Conservation (phyloP, 1,140 invertebrate genomes). For the Lanistes nyassanus region DNA sequence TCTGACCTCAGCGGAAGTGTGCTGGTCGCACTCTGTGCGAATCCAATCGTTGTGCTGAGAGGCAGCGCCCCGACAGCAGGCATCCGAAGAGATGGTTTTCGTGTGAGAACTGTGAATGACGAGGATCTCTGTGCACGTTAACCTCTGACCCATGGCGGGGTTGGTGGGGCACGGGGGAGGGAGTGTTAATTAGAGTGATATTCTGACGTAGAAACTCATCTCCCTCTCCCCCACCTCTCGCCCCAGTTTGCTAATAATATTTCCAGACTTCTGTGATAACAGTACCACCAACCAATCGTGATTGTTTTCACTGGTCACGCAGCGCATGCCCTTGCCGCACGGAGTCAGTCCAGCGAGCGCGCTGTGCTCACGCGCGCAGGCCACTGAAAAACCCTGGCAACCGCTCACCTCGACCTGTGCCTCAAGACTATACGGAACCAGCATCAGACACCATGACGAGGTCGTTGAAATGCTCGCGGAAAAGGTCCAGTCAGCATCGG, state of each 20-base stretch:
- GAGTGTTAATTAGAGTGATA: background rate
- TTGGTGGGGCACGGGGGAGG: background rate
- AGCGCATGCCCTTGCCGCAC: background rate
- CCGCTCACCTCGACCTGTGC: background rate
- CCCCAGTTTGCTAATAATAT: background rate
- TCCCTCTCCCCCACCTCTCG: background rate
- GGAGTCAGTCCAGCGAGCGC: constrained; percentile 18
- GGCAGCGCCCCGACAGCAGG: background rate
- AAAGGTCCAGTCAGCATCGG: too few relatives aligned
- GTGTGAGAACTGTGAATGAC: background rate
- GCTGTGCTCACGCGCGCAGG: background rate
- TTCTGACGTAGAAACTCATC: background rate
- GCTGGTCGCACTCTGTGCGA: too few relatives aligned
- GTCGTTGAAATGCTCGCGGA: background rate
- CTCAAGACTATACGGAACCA: background rate
- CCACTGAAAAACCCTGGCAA: background rate
- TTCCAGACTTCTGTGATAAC: constrained; percentile 25
- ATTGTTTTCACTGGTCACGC: constrained; percentile 19
- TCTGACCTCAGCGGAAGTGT: too few relatives aligned
- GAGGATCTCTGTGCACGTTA: background rate
- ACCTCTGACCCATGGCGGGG: background rate
- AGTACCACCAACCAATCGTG: constrained; percentile 23
- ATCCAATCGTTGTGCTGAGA: background rate
- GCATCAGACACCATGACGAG: background rate
- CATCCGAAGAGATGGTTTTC: background rate